phyloP scores from a whole-genome alignment of 2,888 invertebrate genomes.

The Palloptera scutellata region DNA sequence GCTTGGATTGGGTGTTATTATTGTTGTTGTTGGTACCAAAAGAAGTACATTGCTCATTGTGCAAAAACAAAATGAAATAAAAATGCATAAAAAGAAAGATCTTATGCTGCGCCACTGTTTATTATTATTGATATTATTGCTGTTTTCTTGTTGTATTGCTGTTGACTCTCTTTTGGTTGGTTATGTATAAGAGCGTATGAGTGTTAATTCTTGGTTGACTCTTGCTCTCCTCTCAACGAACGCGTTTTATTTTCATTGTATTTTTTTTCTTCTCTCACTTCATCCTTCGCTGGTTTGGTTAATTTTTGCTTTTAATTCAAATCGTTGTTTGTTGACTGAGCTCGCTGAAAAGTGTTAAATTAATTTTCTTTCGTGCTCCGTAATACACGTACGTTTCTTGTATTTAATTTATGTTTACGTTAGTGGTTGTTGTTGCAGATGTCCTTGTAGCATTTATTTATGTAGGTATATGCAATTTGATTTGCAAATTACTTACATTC shows the following conservation, averaged over 20 bases:
- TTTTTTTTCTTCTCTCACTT: neutral
- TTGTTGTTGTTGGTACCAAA: neutral
- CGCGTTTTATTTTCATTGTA: neutral
- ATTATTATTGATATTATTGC: slow-evolving; percentile 10
- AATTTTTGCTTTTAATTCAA: neutral
- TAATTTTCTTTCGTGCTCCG: neutral
- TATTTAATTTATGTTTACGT: neutral
- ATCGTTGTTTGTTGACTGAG: neutral
- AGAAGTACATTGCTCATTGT: neutral
- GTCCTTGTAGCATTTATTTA: no score
- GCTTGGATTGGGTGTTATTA: neutral
- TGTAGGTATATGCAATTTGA: no score
- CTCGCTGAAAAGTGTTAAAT: neutral
- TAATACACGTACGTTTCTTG: slow-evolving; percentile 2
- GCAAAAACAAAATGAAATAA: no score
- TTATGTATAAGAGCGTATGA: no score
- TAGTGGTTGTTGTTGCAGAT: neutral
- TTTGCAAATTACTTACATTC: no score
- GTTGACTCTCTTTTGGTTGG: neutral
- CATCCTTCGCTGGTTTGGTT: neutral
- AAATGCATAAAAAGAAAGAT: no score
- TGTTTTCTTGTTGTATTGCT: neutral
- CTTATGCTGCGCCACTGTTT: slow-evolving; percentile 4
- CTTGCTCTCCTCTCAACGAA: no score
- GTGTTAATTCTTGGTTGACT: no score